Base-by-base conservation (phyloP, 2,113 vertebrate genomes). In the Nothoprocta pentlandii region DNA sequence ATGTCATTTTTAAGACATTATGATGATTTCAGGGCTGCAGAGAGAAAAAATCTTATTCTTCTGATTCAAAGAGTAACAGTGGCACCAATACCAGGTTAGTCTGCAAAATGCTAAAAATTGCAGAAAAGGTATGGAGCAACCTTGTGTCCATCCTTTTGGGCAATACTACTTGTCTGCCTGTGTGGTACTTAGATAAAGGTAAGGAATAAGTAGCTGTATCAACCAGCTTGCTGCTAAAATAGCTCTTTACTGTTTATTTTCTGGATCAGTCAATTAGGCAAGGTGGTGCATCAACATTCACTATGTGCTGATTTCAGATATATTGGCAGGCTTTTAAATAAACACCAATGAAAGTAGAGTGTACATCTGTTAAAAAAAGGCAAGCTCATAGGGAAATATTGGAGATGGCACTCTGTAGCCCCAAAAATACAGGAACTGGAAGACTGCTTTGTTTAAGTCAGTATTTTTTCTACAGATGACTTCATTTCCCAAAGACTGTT, bases 151-250 rank as follows among this genome's bases (percentile, higher is more conserved):
- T 56, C 70, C 95, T 96, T 39, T 85, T 75, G 41, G 95, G 56
- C 13, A 4, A 56, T 63, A 74, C 49, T 49, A 77, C 62, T 78
- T 92, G 75, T 92, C 87, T 94, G 80, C 79, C 74, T 92, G 87
- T 97, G 96, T 89, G 84, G 89, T 74, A 83, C 87, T 39, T 9
- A 96, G 96, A 98, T 96, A 97, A 97, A 97, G 96, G 90, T 90
- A 91, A 62, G 66, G 93, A 96, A 97, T 78, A 93, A 93, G 92
- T 90, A 89, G 87, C 87, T 92, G 10, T 87, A 96, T 94, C 95
- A 95, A 89, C 89, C 91, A 90, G 93, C 89, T 97, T 96, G 87
- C 92, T 92, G 67, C 39, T 93, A 95, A 94, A 96, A 96, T 90
- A 95, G 92, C 89, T 95, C 85, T 88, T 67, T 81, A 66, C 68